These are phyloP conservation scores for Chitala chitala DNA, from an alignment of 2,113 vertebrate genomes.

Conservation along the genomic window DNA sequence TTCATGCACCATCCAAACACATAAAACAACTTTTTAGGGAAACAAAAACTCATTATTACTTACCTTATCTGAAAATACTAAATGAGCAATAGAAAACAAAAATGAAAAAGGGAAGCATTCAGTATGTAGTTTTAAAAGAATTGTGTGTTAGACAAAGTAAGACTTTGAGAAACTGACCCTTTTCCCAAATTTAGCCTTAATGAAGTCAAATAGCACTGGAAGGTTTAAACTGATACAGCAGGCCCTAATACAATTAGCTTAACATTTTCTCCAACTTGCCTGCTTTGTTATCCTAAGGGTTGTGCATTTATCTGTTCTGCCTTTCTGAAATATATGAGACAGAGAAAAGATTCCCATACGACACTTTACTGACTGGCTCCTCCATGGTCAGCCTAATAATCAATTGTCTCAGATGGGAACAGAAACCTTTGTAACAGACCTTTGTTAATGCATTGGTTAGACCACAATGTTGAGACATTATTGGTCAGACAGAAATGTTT, in stretches of 20 bases:
- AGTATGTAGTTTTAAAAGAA: too few species aligned
- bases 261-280: constrained; percentile 46
- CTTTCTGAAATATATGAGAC: constrained; percentile 58
- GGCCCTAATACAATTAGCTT: constrained; percentile 59
- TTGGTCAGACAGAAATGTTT: too few species aligned
- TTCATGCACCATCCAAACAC: too few species aligned
- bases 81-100: too few species aligned
- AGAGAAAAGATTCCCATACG: constrained; percentile 47
- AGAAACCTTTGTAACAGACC: constrained; percentile 16
- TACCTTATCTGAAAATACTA: too few species aligned
- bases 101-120: constrained; percentile 36
- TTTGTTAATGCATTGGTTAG: too few species aligned
- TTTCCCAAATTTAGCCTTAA: constrained; percentile 41
- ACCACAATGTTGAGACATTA: too few species aligned
- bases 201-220: constrained; percentile 61
- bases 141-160: too few species aligned
- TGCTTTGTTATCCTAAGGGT: constrained; percentile 40
- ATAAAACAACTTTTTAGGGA: too few species aligned
- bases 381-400: constrained; percentile 30
- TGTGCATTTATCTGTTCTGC: constrained; percentile 53
- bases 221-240: constrained; percentile 54
- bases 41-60: too few species aligned
- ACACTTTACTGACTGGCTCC: constrained; percentile 14
- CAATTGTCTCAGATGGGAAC: constrained; percentile 31
- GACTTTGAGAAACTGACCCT: constrained; percentile 25